Evolutionary conservation across 2,113 vertebrate species (phyloP).

Genomic region (Dipodomys spectabilis): DNA sequence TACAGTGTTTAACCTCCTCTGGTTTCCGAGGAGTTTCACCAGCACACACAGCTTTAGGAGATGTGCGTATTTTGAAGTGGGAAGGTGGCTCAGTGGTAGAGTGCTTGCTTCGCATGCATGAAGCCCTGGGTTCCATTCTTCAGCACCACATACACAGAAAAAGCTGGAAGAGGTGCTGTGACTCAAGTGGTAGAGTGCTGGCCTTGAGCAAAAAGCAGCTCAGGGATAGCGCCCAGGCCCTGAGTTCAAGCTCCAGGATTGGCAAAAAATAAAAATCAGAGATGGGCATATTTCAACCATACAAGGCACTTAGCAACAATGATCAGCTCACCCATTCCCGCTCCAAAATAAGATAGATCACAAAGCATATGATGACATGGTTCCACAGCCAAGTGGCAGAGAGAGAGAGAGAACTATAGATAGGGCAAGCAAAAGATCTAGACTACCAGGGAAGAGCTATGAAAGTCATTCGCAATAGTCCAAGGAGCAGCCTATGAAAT

Average conservation of each 20-base stretch:
- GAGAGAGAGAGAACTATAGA: not conserved
- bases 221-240: too few relatives aligned
- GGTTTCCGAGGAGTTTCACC: not conserved
- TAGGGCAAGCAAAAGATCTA: too few relatives aligned
- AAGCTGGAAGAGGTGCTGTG: too few relatives aligned
- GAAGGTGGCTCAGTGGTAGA: too few relatives aligned
- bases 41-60: not conserved
- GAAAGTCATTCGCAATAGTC: conserved; percentile 61
- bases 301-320: not conserved
- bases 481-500: conserved; percentile 71
- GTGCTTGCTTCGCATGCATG: too few relatives aligned
- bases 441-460: not conserved
- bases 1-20: conserved; percentile 10
- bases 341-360: conserved; percentile 40
- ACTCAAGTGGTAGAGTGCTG: too few relatives aligned
- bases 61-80: not conserved
- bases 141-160: too few relatives aligned
- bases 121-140: too few relatives aligned
- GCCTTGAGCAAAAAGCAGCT: too few relatives aligned
- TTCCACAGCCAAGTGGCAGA: not conserved
- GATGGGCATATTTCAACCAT: not conserved
- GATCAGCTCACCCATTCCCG: not conserved
- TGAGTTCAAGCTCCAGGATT: too few relatives aligned
- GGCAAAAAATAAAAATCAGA: too few relatives aligned
- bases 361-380: not conserved